Evolutionary conservation across 1,140 invertebrate genomes (phyloP), one percentile per base, ranked within the genome.

Genomic region (Chironomus tepperi): DNA sequence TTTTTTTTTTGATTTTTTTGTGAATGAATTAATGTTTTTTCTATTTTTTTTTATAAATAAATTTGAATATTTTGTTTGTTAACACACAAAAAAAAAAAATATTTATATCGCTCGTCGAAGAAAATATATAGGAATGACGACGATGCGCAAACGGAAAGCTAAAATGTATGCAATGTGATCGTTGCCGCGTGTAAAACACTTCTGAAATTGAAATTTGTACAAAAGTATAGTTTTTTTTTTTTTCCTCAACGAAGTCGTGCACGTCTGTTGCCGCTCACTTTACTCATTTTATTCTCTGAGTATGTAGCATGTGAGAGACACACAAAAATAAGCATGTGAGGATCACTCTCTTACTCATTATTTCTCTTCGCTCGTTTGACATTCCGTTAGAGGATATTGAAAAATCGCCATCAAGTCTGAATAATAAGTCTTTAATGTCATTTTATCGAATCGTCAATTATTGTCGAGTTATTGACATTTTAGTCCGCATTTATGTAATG

Each of bases 121-220:
- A 3, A 12, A 12, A 12, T 57, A 5, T 57, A 47, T 12, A n/a
- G 47, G 47, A n/a, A 57, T 15, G 43, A 10, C 43, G 43, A 47
- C 43, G 43, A 47, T 34, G 24, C 47, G 47, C 47, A 57, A 57
- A 12, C 12, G 47, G 47, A 57, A 57, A 57, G 47, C 12, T 57
- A 5, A n/a, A 34, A 34, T 57, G n/a, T 47, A 15, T 57, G 12
- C 47, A 15, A 57, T 57, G 47, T n/a, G 47, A 57, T 57, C 47
- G 47, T 57, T 57, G 12, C 47, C 47, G 47, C 47, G 47, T 57
- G 47, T 57, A n/a, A 57, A 57, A 57, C 47, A 57, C 47, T 57
- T 57, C 47, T 57, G 47, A 57, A 57, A n/a, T 57, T 57, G 12
- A 15, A 57, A n/a, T 57, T 57, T 57, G 47, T 57, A 15, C 10